These are phyloP conservation scores for Pyrgus malvae DNA, from an alignment of 2,888 invertebrate genomes.

Conservation along the genomic window DNA sequence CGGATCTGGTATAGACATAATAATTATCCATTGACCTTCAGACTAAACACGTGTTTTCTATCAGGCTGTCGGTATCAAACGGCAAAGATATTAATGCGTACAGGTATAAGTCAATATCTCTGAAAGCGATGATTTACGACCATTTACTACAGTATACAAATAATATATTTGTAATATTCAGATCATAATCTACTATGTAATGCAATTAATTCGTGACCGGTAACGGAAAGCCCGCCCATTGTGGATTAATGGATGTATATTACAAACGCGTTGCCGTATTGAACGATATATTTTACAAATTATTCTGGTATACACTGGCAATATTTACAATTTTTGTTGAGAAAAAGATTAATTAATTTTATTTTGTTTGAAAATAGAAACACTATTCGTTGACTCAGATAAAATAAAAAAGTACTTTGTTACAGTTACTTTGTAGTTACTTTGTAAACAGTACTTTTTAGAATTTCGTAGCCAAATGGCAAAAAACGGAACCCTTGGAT, in stretches of 20 bases:
- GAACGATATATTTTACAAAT: conserved; percentile 7
- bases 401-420: too few relatives aligned
- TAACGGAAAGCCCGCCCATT: conserved; percentile 59
- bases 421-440: too few relatives aligned
- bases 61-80: too few relatives aligned
- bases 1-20: too few relatives aligned
- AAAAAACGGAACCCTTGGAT: too few relatives aligned
- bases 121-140: conserved; percentile 22
- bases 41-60: too few relatives aligned
- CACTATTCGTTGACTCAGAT: too few relatives aligned
- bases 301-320: background rate
- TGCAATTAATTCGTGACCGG: conserved; percentile 69
- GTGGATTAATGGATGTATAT: conserved; percentile 66
- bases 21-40: too few relatives aligned
- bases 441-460: too few relatives aligned
- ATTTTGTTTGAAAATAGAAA: too few relatives aligned
- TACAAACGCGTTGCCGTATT: conserved; percentile 43
- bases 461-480: too few relatives aligned
- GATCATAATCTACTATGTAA: conserved; percentile 51
- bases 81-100: background rate
- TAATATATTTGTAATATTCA: conserved; percentile 32
- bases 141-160: conserved; percentile 21
- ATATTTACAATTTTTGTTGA: conserved; percentile 1
- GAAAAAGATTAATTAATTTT: too few relatives aligned
- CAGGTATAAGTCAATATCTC: conserved; percentile 6